Percentiles rank a stretch among this genome's conserved stretches.
Conservation (phyloP, 2,888 invertebrate genomes). For the Sepiola atlantica region DNA sequence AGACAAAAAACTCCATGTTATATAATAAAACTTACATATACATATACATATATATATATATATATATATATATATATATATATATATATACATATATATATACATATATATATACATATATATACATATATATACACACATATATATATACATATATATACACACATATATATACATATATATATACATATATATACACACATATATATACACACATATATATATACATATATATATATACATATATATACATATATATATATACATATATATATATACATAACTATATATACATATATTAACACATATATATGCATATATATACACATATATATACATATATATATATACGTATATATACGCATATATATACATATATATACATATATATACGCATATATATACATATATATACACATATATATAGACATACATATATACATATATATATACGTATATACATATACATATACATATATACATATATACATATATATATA, state of each 20-base stretch:
- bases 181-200: too few relatives aligned
- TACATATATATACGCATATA: too few relatives aligned
- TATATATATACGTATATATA: not conserved
- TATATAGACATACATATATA: too few relatives aligned
- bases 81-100: not conserved
- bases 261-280: not conserved
- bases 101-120: not conserved
- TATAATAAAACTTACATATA: not conserved
- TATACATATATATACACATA: too few relatives aligned
- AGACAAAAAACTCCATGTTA: too few relatives aligned
- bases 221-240: not conserved
- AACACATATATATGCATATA: not conserved
- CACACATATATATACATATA: too few relatives aligned
- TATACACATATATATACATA: not conserved
- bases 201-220: too few relatives aligned
- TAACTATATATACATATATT: not conserved
- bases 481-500: too few relatives aligned
- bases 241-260: not conserved
- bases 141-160: not conserved
- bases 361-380: too few relatives aligned
- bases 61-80: conserved; percentile 2
- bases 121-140: not conserved
- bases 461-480: too few relatives aligned
- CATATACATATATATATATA: not conserved
- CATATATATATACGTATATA: too few relatives aligned